Percentiles rank a stretch among this genome's conserved stretches.
Evolutionary conservation across 2,113 vertebrate species (phyloP).

Genomic region (Puffinus mauretanicus): DNA sequence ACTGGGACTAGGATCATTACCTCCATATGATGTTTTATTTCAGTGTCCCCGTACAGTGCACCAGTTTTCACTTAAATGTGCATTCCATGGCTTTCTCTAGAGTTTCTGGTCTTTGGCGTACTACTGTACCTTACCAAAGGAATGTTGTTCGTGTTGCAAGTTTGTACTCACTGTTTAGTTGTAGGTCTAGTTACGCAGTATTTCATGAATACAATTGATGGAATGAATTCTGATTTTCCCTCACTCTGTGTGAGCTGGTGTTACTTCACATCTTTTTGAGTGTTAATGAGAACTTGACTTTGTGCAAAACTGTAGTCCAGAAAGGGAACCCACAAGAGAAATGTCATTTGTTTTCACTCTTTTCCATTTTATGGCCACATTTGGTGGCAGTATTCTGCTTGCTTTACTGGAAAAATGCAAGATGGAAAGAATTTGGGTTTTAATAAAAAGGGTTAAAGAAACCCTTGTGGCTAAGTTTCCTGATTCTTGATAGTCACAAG

Average conservation of each 20-base stretch:
- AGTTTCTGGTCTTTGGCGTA: not conserved
- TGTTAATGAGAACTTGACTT: not conserved
- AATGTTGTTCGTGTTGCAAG: not conserved
- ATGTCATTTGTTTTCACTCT: not conserved
- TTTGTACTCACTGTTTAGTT: not conserved
- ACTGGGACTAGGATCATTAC: not conserved
- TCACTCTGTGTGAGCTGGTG: not conserved
- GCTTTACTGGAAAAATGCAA: slow-evolving; percentile 21
- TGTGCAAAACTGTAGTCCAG: not conserved
- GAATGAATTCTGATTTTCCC: not conserved
- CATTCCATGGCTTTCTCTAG: not conserved
- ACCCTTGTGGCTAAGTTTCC: slow-evolving; percentile 8
- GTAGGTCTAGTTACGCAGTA: not conserved
- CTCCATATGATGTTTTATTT: not conserved
- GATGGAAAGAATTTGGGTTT: slow-evolving; percentile 20
- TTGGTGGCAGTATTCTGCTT: not conserved
- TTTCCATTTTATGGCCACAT: not conserved
- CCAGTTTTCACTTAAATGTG: not conserved
- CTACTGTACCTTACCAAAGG: not conserved
- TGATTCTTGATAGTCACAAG: slow-evolving; percentile 6
- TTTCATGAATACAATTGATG: not conserved
- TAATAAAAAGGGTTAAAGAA: slow-evolving; percentile 36
- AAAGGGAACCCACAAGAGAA: not conserved
- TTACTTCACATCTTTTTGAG: not conserved
- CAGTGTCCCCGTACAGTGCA: not conserved